Evolutionary conservation across 1,140 invertebrate genomes (phyloP), one percentile per base, ranked within the genome.

Genomic region (Bombus balteatus): DNA sequence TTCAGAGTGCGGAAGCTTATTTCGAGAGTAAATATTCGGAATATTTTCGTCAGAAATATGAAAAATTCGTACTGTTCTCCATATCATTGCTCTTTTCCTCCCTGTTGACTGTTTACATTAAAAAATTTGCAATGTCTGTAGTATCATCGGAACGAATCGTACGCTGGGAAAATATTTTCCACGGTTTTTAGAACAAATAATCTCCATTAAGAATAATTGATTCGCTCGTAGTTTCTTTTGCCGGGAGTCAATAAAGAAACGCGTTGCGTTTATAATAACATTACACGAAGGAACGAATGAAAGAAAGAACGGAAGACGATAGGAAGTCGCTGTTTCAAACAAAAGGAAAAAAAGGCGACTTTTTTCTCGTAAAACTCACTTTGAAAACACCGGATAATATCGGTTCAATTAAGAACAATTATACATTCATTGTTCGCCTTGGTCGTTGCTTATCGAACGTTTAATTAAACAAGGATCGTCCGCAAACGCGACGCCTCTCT

Each of bases 391-490:
- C 2, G n/a, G 10, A 10, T 12, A 62, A 34, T 57, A 59, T 43
- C 22, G 47, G 43, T 41, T 59, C 53, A 32, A 43, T 72, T 10
- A 57, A 39, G 12, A 15, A n/a, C 37, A 25, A 81, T 73, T 65
- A 15, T 12, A 22, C 8, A 5, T 28, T 18, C 41, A 0, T n/a
- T 15, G 28, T 34, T 3, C 25, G 2, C 71, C 12, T 65, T 25
- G 18, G 53, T 32, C 37, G 18, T 28, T 37, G 57, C 28, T 37
- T 39, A 47, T 62, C 10, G 10, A 41, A 8, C 18, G 22, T 65
- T 82, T 74, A 82, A 82, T 82, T 74, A 74, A 82, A 73, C 71
- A 47, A 74, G 18, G 39, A 47, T 15, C 22, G 34, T 32, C 32
- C 12, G 37, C n/a, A 22, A 81, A 32, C 18, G 62, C 47, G 37